Evolutionary conservation across 1,140 invertebrate species (phyloP).

Genomic region (Cepaea nemoralis): DNA sequence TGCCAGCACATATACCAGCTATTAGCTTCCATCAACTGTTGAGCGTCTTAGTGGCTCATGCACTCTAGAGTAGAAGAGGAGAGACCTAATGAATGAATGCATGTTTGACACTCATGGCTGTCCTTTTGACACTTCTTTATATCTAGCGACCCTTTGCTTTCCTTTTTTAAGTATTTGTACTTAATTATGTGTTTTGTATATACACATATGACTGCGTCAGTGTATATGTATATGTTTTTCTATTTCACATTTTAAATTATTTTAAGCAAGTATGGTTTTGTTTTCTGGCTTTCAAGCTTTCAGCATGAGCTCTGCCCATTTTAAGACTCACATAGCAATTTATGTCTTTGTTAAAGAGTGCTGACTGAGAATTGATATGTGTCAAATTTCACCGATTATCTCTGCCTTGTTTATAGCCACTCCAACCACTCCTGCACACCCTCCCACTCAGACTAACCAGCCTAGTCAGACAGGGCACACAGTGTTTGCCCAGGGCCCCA

Average conservation of each 20-base stretch:
- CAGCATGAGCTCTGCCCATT: neutral
- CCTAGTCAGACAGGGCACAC: neutral
- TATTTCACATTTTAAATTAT: neutral
- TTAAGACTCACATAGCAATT: neutral
- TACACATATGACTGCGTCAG: too few species aligned
- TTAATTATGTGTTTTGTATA: too few species aligned
- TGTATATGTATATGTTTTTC: neutral
- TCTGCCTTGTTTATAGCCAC: conserved; percentile 12
- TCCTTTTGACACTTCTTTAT: neutral
- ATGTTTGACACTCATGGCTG: neutral
- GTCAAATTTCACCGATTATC: neutral
- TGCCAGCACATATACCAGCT: too few species aligned
- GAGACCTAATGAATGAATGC: too few species aligned
- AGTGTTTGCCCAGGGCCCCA: conserved; percentile 24
- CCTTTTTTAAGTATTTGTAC: neutral
- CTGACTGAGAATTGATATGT: neutral
- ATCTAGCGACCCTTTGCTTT: too few species aligned
- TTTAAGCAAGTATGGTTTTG: neutral
- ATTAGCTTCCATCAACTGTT: too few species aligned
- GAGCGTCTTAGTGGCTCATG: too few species aligned
- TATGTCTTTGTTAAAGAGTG: neutral
- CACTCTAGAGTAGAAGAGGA: too few species aligned
- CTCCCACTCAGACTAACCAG: conserved; percentile 9
- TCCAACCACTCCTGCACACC: conserved; percentile 18
- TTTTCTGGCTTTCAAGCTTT: neutral